phyloP scores from a whole-genome alignment of 53 echinoderm and acorn worm genomes.

The Paelopatides confundens region DNA sequence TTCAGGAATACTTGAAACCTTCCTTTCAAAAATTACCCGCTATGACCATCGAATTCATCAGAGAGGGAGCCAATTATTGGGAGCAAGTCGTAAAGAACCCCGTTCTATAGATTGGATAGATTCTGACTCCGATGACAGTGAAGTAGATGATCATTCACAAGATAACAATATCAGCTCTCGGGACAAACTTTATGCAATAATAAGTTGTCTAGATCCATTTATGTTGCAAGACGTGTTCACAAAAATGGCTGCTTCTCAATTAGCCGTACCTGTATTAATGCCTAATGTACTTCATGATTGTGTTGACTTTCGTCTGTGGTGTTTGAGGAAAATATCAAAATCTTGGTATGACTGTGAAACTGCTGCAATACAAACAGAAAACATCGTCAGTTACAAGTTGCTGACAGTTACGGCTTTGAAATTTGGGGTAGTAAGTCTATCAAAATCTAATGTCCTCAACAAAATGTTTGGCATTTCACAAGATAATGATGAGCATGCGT shows the following conservation, averaged over 20 bases:
- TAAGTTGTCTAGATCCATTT: slow-evolving; percentile 14
- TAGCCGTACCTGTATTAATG: background rate
- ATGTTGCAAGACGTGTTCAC: background rate
- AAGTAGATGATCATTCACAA: background rate
- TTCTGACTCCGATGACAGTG: background rate
- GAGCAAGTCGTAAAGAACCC: background rate
- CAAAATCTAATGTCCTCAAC: slow-evolving; percentile 23
- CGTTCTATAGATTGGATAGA: background rate
- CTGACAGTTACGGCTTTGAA: background rate
- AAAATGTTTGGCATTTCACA: background rate
- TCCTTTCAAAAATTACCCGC: background rate
- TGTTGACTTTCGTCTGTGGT: slow-evolving; percentile 5
- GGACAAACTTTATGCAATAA: background rate
- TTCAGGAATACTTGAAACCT: background rate
- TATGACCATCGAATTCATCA: background rate
- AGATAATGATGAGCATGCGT: background rate
- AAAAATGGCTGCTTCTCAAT: slow-evolving; percentile 6
- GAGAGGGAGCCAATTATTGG: background rate
- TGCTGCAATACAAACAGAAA: background rate
- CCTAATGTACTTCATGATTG: background rate
- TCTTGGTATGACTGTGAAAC: background rate
- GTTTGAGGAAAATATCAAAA: slow-evolving; percentile 5
- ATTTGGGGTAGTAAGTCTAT: background rate
- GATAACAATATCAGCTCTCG: background rate
- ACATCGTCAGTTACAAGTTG: background rate